Conservation (phyloP, 1,140 invertebrate species). For the Orchestia grillus region DNA sequence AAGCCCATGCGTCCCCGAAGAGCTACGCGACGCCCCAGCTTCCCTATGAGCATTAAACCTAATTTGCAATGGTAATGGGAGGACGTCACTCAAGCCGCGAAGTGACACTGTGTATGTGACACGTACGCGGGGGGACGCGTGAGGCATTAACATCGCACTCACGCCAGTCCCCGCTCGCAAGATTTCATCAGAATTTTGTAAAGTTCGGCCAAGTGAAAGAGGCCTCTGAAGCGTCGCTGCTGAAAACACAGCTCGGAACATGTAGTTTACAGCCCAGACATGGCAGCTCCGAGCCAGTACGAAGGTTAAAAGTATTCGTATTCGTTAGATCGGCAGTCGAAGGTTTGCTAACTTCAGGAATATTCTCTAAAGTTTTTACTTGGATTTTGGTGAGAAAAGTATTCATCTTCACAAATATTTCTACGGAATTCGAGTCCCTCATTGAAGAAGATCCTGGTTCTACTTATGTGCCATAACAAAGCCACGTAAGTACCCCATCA, state of each 20-base stretch:
- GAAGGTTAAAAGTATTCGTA: not conserved
- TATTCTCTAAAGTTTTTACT: not conserved
- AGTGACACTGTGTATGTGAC: constrained; percentile 44
- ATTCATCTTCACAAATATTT: too few species aligned
- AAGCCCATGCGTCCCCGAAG: constrained; percentile 18
- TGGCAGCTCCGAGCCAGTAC: not conserved
- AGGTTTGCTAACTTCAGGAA: not conserved
- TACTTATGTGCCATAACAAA: not conserved
- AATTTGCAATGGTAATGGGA: constrained; percentile 45
- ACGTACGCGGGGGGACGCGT: not conserved
- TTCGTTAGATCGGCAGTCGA: not conserved
- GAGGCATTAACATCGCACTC: constrained; percentile 5
- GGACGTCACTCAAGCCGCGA: constrained; percentile 21
- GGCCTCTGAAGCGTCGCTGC: not conserved
- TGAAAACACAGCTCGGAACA: not conserved
- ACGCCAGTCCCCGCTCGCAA: not conserved
- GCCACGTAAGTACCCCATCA: not conserved
- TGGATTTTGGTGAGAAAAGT: not conserved
- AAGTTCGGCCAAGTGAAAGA: not conserved
- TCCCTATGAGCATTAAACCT: constrained; percentile 26
- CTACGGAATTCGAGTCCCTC: not conserved
- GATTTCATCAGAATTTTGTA: not conserved
- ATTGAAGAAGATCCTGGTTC: not conserved
- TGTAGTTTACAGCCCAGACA: not conserved
- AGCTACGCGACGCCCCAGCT: not conserved